These are phyloP conservation scores for Halocynthia aurantium DNA, from an alignment of 23 tunicate species.

Conservation along the genomic window DNA sequence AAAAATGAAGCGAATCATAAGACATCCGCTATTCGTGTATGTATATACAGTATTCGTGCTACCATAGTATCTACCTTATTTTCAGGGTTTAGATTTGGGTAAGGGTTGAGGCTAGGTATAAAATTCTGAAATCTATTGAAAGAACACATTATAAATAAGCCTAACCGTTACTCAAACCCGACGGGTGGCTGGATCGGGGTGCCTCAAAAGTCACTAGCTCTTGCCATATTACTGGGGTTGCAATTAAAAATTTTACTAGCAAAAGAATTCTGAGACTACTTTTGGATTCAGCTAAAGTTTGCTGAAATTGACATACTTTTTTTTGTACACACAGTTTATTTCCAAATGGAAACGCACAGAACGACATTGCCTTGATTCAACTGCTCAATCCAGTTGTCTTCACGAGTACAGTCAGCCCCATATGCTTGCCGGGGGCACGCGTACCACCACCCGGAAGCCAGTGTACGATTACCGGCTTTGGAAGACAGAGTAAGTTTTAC, in stretches of 20 bases:
- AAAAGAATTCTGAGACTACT: too few species aligned
- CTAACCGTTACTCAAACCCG: too few species aligned
- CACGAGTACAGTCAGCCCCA: not conserved
- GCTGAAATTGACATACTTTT: not conserved
- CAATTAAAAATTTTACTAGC: not conserved
- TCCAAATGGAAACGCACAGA: constrained; percentile 5
- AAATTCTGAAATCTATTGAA: not conserved
- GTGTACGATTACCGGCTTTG: constrained; percentile 70
- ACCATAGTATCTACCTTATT: not conserved
- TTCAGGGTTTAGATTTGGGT: not conserved
- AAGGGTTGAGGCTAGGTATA: not conserved
- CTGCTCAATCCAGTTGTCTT: constrained; percentile 20
- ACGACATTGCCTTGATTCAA: constrained; percentile 62
- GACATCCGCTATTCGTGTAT: constrained; percentile 37
- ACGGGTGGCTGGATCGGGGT: too few species aligned
- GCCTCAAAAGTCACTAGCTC: not conserved
- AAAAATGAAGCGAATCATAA: not conserved
- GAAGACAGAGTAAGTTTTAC: constrained; percentile 37
- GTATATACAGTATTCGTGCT: constrained; percentile 1
- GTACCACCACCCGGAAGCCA: constrained; percentile 13
- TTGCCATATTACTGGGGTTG: not conserved
- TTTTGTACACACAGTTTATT: too few species aligned
- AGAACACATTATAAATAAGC: too few species aligned
- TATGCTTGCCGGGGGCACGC: constrained; percentile 3
- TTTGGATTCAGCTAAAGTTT: too few species aligned